Percentiles rank a stretch among this genome's conserved stretches.
phyloP scores from a whole-genome alignment of 2,113 vertebrate genomes.

The Vulpes lagopus region DNA sequence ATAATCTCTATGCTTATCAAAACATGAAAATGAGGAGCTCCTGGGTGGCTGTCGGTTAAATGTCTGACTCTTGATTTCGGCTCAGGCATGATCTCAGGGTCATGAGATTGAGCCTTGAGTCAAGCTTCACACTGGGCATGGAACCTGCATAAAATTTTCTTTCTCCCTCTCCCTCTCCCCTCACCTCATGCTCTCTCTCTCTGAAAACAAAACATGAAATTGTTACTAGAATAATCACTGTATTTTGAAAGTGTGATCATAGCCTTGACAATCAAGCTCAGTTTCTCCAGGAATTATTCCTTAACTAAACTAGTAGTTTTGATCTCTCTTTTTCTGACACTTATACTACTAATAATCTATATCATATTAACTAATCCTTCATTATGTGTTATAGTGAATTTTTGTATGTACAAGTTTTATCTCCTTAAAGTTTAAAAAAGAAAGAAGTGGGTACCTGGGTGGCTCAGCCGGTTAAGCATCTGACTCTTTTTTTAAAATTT shows the following conservation, averaged over 20 bases:
- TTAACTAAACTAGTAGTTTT: slow-evolving; percentile 24
- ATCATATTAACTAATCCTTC: not conserved
- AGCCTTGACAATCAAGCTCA: slow-evolving; percentile 21
- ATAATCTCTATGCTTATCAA: not conserved
- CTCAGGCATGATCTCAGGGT: not conserved
- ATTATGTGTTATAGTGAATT: not conserved
- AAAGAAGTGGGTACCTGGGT: not conserved
- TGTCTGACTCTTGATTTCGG: not conserved
- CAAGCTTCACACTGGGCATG: not conserved
- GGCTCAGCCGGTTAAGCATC: not conserved
- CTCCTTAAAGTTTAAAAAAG: slow-evolving; percentile 4
- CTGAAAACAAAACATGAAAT: not conserved
- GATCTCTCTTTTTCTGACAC: not conserved
- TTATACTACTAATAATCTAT: not conserved
- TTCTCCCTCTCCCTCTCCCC: not conserved
- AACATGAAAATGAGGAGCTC: not conserved
- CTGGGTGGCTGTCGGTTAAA: not conserved
- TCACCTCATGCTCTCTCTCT: not conserved
- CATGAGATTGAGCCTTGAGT: not conserved
- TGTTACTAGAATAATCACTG: not conserved
- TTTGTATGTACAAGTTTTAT: not conserved
- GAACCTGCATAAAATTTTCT: not conserved
- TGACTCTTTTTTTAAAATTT: not conserved
- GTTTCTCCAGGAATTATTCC: not conserved
- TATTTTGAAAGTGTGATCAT: not conserved